Conservation (phyloP, 2,888 invertebrate genomes). For the Macrosoma leucophasiata region DNA sequence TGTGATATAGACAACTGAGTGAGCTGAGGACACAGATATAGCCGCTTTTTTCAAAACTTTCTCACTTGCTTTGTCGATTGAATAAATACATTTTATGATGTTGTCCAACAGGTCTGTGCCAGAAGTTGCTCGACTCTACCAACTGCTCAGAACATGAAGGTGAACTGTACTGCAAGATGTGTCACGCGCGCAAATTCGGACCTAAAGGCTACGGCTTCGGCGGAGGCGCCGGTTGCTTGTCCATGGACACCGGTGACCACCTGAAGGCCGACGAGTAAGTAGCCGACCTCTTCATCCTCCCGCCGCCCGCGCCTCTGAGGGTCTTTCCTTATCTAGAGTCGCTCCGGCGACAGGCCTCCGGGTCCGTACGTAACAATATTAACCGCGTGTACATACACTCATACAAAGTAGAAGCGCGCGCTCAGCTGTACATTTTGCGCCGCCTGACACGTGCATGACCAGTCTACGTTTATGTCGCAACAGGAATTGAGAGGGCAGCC, state of each 20-base stretch:
- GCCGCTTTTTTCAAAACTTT: no score
- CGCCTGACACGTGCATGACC: constrained; percentile 74
- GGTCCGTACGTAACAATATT: constrained; percentile 74
- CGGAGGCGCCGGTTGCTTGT: constrained; percentile 97
- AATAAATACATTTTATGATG: constrained; percentile 2
- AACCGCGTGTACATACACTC: constrained; percentile 74
- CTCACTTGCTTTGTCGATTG: no score
- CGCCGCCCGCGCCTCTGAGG: constrained; percentile 74
- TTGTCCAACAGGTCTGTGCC: constrained; percentile 87
- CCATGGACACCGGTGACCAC: constrained; percentile 96
- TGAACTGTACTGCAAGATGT: constrained; percentile 96
- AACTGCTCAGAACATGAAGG: constrained; percentile 98
- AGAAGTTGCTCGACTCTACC: constrained; percentile 98
- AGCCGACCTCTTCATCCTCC: constrained; percentile 51
- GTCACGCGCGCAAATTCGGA: constrained; percentile 98
- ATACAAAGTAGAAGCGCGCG: constrained; percentile 68
- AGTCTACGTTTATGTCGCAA: constrained; percentile 76
- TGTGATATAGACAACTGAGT: no score
- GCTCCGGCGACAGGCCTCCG: constrained; percentile 58
- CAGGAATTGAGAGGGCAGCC: constrained; percentile 72
- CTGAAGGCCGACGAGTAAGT: constrained; percentile 88
- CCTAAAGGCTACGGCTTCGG: constrained; percentile 99
- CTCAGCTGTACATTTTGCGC: constrained; percentile 73
- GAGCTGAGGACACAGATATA: no score
- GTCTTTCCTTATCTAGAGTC: constrained; percentile 76